Evolutionary conservation across 2,797 vertebrate species (phyloP), one percentile per base, ranked within the genome.

Genomic region (Acanthiza pusilla): DNA sequence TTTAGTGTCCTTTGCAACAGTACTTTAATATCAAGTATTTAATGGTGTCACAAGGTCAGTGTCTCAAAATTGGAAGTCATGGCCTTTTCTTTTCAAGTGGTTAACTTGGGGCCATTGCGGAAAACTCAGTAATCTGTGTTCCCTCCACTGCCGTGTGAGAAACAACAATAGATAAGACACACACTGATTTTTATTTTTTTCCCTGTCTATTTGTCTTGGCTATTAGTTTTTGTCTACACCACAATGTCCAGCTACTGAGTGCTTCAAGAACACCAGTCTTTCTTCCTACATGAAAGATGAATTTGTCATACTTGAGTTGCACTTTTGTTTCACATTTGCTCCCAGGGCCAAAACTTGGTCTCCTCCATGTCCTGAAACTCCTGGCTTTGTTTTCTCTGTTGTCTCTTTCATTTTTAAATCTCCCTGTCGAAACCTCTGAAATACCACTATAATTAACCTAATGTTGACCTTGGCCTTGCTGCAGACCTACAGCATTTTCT

Each of bases 31-130:
- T 80, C 85, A 89, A 77, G 29, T 87, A 78, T 89, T 94, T 94
- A 97, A 96, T 96, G 93, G 74, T 97, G 53, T 96, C 89, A 51
- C 71, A 70, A 38, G 66, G 65, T 95, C 88, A 96, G 42, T 93
- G 80, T 45, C 36, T 93, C 85, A 94, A 55, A 95, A 91, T 66
- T 84, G 94, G 82, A 94, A 96, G 88, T 79, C 77, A 9, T 50
- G 91, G 70, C 61, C 78, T 89, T 94, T 92, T 87, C 55, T 94
- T 88, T 86, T 92, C 27, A 0, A 95, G 83, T 67, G 88, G 94
- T 91, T 97, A 85, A 89, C 96, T 95, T 92, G 83, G 65, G 84
- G 23, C 67, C 63, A 29, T 88, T 86, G 87, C 81, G 78, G 57
- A 93, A 85, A 94, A 79, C n/a, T 71, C 72, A 43, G 83, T 87